phyloP scores from a whole-genome alignment of 2,797 vertebrate genomes.

The Xerus rutilus region DNA sequence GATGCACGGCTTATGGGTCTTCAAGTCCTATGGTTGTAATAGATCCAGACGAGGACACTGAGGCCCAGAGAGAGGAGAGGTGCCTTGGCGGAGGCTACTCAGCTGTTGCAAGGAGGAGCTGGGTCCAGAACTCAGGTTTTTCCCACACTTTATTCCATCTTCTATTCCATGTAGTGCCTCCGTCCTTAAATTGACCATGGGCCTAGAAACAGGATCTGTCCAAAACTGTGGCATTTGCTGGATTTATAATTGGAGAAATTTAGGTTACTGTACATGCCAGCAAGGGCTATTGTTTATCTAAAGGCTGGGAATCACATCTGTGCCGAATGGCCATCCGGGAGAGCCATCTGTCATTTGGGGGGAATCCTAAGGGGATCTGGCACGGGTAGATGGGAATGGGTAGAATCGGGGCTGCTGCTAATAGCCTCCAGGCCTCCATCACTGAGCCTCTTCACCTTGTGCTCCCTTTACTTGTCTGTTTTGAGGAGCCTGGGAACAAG shows the following conservation, averaged over 20 bases:
- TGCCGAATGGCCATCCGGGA: constrained; percentile 87
- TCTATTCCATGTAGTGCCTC: background rate
- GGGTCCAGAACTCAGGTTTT: background rate
- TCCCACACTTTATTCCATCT: background rate
- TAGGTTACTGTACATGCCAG: constrained; percentile 85
- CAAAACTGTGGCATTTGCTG: constrained; percentile 69
- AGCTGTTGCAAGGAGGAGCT: background rate
- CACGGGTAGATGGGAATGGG: constrained; percentile 85
- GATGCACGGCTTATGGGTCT: no score
- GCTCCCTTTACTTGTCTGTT: constrained; percentile 80
- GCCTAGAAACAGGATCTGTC: constrained; percentile 29
- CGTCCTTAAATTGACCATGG: constrained; percentile 68
- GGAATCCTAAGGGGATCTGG: constrained; percentile 90
- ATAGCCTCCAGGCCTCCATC: constrained; percentile 86
- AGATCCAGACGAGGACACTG: background rate
- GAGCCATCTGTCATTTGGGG: constrained; percentile 90
- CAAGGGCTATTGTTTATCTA: constrained; percentile 81
- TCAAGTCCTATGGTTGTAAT: background rate
- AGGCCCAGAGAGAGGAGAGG: background rate
- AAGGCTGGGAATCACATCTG: constrained; percentile 87
- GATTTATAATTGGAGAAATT: constrained; percentile 82
- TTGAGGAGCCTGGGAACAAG: constrained; percentile 70
- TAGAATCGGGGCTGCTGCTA: constrained; percentile 85
- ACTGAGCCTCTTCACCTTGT: constrained; percentile 84
- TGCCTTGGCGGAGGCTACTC: background rate